These are phyloP conservation scores for Leptopterna dolabrata DNA, from an alignment of 2,888 invertebrate species.

Conservation along the genomic window DNA sequence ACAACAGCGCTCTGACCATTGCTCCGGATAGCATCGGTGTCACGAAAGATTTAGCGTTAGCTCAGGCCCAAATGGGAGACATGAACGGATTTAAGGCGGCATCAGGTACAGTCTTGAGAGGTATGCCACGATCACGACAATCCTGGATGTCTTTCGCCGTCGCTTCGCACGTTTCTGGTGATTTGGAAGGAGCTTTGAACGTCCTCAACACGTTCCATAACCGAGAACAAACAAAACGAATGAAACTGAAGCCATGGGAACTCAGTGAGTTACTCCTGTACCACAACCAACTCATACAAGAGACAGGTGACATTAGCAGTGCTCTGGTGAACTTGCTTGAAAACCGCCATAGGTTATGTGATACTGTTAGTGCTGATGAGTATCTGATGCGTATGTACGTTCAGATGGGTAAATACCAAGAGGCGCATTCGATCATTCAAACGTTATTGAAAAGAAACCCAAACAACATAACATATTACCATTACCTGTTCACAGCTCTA, in stretches of 20 bases:
- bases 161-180: slow-evolving; percentile 43
- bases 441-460: slow-evolving; percentile 92
- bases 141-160: slow-evolving; percentile 23
- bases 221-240: not conserved
- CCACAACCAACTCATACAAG: slow-evolving; percentile 95
- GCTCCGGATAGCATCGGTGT: slow-evolving; percentile 99
- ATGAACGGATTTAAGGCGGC: slow-evolving; percentile 97
- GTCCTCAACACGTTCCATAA: not conserved
- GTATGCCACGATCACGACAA: not conserved
- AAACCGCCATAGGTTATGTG: slow-evolving; percentile 90
- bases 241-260: slow-evolving; percentile 69
- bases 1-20: slow-evolving; percentile 97
- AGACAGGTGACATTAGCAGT: slow-evolving; percentile 78
- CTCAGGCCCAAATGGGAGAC: slow-evolving; percentile 99
- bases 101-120: slow-evolving; percentile 91
- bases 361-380: slow-evolving; percentile 92
- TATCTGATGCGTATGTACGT: slow-evolving; percentile 76
- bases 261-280: slow-evolving; percentile 96
- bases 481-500: slow-evolving; percentile 86
- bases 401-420: slow-evolving; percentile 70
- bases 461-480: slow-evolving; percentile 94
- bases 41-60: slow-evolving; percentile 91
- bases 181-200: slow-evolving; percentile 74
- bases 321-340: slow-evolving; percentile 89
- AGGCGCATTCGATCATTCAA: slow-evolving; percentile 85